Base-by-base conservation (phyloP, 2,888 invertebrate genomes). In the Apantesis nais region DNA sequence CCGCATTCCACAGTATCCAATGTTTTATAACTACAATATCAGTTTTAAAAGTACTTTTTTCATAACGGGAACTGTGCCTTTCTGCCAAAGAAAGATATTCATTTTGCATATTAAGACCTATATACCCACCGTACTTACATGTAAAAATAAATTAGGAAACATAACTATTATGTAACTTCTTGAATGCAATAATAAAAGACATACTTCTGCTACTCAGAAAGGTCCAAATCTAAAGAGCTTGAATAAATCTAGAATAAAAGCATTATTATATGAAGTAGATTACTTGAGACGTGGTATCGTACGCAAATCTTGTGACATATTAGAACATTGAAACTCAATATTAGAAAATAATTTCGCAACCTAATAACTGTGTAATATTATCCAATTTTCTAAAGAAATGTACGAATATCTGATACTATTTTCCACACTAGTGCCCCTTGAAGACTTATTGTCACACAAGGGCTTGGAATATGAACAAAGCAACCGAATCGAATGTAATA, bases 401-500 rank as follows among this genome's bases (percentile, higher is more conserved):
- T 83, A 78, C 73, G 81, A 83, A 85, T 84, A 84, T 84, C 84
- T 85, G 84, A 88, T 88, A 86, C 86, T 86, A 86, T 90, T 89
- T 88, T 89, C 87, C 87, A 86, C 86, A 81, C 80, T 85, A 85
- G 83, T 88, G 85, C 84, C 84, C 81, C 80, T 78, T 79, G 79
- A 84, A 87, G 86, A 88, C 84, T 88, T 90, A 89, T 89, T 87
- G 88, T 86, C 86, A 84, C 86, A 85, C 83, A 86, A 89, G 85
- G 87, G 86, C 84, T 84, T 85, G 81, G 86, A 89, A 90, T 90
- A 92, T 90, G 92, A 92, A 93, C 92, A 92, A 93, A 93, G 92
- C 93, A 90, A 92, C 90, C 92, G 92, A 91, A 93, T 92, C 93
- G 91, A 93, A 93, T 90, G 92, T 92, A 92, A 94, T 94, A 94